phyloP scores from a whole-genome alignment of 2,113 vertebrate genomes.

The Mirounga angustirostris region DNA sequence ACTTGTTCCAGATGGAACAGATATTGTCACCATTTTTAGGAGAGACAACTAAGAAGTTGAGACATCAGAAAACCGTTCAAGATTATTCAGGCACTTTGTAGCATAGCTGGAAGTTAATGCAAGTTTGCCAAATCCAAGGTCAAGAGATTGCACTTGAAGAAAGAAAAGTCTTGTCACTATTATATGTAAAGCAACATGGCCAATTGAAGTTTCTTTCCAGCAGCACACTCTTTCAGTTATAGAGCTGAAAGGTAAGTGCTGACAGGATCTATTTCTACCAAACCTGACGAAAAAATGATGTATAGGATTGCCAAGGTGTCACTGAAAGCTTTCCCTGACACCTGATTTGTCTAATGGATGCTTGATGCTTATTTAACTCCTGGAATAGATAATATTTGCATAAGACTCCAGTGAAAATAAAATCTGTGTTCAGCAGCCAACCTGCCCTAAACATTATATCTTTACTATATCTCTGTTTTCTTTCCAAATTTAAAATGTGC shows the following conservation, averaged over 20 bases:
- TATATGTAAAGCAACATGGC: constrained; percentile 34
- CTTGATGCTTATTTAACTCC: not conserved
- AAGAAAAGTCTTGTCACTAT: not conserved
- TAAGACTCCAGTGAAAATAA: not conserved
- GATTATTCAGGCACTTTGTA: not conserved
- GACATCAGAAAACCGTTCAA: not conserved
- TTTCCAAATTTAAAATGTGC: not conserved
- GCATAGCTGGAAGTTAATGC: not conserved
- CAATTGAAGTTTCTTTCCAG: constrained; percentile 32
- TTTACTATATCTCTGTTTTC: not conserved
- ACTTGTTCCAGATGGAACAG: not conserved
- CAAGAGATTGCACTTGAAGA: not conserved
- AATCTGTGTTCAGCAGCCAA: not conserved
- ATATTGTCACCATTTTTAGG: not conserved
- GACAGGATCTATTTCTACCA: not conserved
- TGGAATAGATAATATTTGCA: not conserved
- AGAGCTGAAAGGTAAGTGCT: not conserved
- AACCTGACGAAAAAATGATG: not conserved
- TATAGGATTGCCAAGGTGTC: not conserved
- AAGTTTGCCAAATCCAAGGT: constrained; percentile 45
- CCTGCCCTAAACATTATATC: not conserved
- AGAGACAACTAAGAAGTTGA: not conserved
- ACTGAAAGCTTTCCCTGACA: not conserved
- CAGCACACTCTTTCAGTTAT: not conserved
- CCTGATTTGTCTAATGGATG: not conserved